These are phyloP conservation scores for Ennomos quercinarius DNA, from an alignment of 2,888 invertebrate genomes.

Conservation along the genomic window DNA sequence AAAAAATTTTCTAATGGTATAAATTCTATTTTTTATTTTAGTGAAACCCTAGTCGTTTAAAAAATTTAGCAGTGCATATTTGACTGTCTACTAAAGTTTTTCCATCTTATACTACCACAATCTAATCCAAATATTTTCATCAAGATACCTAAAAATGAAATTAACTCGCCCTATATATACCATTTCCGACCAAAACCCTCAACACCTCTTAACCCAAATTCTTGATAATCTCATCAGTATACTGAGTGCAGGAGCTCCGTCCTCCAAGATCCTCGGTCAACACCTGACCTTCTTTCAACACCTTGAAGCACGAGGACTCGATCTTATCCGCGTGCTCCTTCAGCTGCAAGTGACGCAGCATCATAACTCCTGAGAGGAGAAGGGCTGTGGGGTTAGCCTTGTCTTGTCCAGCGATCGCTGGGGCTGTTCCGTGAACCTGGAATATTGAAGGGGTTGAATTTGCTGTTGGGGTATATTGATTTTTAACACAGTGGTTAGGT, in stretches of 20 bases:
- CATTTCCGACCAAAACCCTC: constrained; percentile 28
- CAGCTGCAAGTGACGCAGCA: constrained; percentile 96
- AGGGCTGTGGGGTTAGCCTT: constrained; percentile 99
- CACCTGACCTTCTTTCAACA: constrained; percentile 92
- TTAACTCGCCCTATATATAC: background rate
- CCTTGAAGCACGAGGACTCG: constrained; percentile 93
- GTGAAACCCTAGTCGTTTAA: too few relatives aligned
- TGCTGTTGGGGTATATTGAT: background rate
- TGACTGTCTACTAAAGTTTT: too few relatives aligned
- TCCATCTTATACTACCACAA: too few relatives aligned
- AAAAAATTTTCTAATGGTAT: too few relatives aligned
- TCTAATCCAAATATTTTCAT: too few relatives aligned
- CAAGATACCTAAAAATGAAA: too few relatives aligned
- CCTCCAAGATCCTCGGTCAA: constrained; percentile 98
- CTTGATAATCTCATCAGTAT: constrained; percentile 93
- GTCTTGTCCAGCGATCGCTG: constrained; percentile 98
- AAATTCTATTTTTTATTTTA: too few relatives aligned
- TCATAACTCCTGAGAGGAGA: constrained; percentile 98
- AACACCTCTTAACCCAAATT: constrained; percentile 52
- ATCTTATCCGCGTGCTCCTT: constrained; percentile 90
- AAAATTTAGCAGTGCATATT: too few relatives aligned
- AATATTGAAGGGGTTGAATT: constrained; percentile 17
- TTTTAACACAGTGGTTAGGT: constrained; percentile 10
- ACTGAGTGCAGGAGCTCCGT: constrained; percentile 95
- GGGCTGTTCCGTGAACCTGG: constrained; percentile 98